Evolutionary conservation across 2,113 vertebrate genomes (phyloP).

Genomic region (Pteropus alecto): DNA sequence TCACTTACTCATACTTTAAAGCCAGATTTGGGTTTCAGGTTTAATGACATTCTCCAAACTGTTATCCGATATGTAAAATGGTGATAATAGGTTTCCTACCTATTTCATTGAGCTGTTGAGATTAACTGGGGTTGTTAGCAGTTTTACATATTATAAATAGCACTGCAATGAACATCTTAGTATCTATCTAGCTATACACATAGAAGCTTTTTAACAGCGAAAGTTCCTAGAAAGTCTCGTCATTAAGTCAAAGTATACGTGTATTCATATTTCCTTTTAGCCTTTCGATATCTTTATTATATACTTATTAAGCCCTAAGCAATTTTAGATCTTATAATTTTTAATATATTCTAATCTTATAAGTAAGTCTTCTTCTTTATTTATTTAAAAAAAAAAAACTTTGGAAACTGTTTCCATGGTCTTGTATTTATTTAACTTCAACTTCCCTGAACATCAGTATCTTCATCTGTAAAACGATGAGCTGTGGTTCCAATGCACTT

Average conservation of each 20-base stretch:
- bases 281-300: neutral
- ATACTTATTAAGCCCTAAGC: neutral
- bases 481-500: neutral
- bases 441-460: neutral
- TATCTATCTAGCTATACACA: neutral
- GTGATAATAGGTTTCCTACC: neutral
- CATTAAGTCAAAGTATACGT: neutral
- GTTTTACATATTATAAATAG: neutral
- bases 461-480: neutral
- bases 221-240: slow-evolving; percentile 4
- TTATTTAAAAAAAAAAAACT: neutral
- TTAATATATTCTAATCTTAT: neutral
- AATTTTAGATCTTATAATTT: neutral
- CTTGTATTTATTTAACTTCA: neutral
- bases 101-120: neutral
- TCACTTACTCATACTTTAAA: neutral
- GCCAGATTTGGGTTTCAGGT: neutral
- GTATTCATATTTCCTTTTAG: neutral
- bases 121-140: neutral
- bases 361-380: neutral
- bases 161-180: neutral
- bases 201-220: neutral
- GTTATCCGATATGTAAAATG: neutral
- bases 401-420: neutral
- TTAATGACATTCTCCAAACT: neutral